Evolutionary conservation across 2,113 vertebrate genomes (phyloP).

Genomic region (Cavia aperea): DNA sequence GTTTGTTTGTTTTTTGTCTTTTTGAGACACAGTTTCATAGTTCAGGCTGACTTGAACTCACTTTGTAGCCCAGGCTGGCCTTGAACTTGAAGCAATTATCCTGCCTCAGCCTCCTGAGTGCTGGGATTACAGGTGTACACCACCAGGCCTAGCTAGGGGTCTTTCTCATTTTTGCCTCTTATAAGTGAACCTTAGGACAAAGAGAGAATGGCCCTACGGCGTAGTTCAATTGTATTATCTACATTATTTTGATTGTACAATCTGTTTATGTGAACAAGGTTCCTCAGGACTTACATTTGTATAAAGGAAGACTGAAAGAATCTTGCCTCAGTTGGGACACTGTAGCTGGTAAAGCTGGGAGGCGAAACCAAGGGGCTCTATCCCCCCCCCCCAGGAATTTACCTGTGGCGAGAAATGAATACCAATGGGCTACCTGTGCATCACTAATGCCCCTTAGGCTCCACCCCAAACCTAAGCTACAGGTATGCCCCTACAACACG

Average conservation of each 20-base stretch:
- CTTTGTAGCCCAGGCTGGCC: not conserved
- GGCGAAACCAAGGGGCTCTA: too few species aligned
- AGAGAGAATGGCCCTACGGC: not conserved
- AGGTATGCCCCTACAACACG: too few species aligned
- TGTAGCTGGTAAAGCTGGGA: too few species aligned
- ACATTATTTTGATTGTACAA: not conserved
- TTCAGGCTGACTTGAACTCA: too few species aligned
- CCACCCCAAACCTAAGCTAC: too few species aligned
- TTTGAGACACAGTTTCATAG: too few species aligned
- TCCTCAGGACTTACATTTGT: not conserved
- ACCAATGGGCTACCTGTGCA: too few species aligned
- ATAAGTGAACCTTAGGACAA: not conserved
- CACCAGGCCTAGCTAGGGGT: not conserved
- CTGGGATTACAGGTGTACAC: not conserved
- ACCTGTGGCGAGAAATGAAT: too few species aligned
- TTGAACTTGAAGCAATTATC: not conserved
- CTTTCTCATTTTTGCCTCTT: not conserved
- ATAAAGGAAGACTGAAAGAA: not conserved
- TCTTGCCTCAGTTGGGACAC: too few species aligned
- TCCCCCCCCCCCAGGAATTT: too few species aligned
- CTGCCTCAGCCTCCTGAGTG: not conserved
- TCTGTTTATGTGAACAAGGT: not conserved
- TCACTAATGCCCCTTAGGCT: too few species aligned
- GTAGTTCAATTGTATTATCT: not conserved
- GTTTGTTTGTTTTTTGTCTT: too few species aligned